Evolutionary conservation across 2,888 invertebrate species (phyloP).

Genomic region (Macrosoma leucophasiata): DNA sequence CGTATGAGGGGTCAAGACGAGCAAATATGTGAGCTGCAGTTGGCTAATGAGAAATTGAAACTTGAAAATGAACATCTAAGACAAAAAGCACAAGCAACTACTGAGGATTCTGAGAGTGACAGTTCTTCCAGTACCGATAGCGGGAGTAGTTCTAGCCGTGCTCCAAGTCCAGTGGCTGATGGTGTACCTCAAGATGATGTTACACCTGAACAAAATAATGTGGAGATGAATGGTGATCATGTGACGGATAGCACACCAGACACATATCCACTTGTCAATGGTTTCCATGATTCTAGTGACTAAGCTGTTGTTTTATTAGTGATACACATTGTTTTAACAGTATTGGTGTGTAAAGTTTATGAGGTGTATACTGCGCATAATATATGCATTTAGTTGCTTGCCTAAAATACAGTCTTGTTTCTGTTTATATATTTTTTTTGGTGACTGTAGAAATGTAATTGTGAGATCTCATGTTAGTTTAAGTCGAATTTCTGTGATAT

Average conservation of each 20-base stretch:
- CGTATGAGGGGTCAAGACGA: constrained; percentile 75
- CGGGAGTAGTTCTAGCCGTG: constrained; percentile 61
- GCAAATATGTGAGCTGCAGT: constrained; percentile 75
- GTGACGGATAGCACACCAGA: constrained; percentile 27
- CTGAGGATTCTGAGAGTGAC: constrained; percentile 78
- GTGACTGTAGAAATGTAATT: constrained; percentile 50
- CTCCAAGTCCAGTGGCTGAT: constrained; percentile 41
- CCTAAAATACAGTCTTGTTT: constrained; percentile 28
- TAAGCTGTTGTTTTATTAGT: constrained; percentile 9
- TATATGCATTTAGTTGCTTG: constrained; percentile 40
- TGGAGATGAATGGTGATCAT: constrained; percentile 21
- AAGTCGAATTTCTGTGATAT: constrained; percentile 48
- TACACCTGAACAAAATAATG: constrained; percentile 25
- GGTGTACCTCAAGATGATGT: constrained; percentile 27
- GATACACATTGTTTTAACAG: neutral
- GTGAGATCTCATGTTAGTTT: constrained; percentile 53
- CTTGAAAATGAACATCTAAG: constrained; percentile 78
- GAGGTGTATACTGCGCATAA: constrained; percentile 23
- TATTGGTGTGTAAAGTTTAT: constrained; percentile 5
- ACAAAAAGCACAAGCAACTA: constrained; percentile 55
- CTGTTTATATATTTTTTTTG: constrained; percentile 29
- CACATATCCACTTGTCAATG: constrained; percentile 50
- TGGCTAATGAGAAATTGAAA: constrained; percentile 78
- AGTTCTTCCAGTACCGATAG: constrained; percentile 69
- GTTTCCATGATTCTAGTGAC: constrained; percentile 46